Evolutionary conservation across 2,888 invertebrate genomes (phyloP), one percentile per base, ranked within the genome.

Genomic region (Drosophila mettleri): DNA sequence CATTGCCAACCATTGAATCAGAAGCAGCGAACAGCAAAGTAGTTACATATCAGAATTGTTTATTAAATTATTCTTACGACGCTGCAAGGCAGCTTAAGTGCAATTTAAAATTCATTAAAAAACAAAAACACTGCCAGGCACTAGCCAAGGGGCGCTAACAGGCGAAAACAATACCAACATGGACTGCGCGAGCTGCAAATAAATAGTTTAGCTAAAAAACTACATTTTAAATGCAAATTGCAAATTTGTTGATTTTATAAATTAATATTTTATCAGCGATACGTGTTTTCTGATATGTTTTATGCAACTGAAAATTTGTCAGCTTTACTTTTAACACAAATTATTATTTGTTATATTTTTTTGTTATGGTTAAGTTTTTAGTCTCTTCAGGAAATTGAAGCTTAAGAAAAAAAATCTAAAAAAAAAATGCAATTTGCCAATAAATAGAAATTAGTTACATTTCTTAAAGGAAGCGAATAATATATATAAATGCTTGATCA

Each of bases 91-190:
- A 63, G 66, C 59, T 54, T 41, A 57, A 74, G 39, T 48, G 43
- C 45, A 75, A 85, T 82, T 87, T 82, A 82, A 82, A 85, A 87
- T 82, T 87, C 71, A 82, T 82, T 82, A 82, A 82, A 82, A 43
- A 87, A 86, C 16, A 38, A 9, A 60, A 59, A 38, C 14, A 57
- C 53, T 29, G 27, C 64, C 59, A 63, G 48, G 46, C 64, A 66
- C 80, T 74, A 52, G 78, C 74, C 74, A 51, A 51, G 60, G 70
- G 70, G 69, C 43, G 57, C 41, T 24, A 58, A 9, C 36, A 36
- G 9, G 45, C 43, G 20, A 63, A 59, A 65, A 53, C 16, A 65
- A 51, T 12, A 24, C 48, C 27, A 46, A 33, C 36, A 45, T 41
- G 31, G 31, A 53, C 31, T 48, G 22, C 39, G 34, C 27, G 41